Conservation (phyloP, 2,888 invertebrate species). For the Xestia xanthographa region DNA sequence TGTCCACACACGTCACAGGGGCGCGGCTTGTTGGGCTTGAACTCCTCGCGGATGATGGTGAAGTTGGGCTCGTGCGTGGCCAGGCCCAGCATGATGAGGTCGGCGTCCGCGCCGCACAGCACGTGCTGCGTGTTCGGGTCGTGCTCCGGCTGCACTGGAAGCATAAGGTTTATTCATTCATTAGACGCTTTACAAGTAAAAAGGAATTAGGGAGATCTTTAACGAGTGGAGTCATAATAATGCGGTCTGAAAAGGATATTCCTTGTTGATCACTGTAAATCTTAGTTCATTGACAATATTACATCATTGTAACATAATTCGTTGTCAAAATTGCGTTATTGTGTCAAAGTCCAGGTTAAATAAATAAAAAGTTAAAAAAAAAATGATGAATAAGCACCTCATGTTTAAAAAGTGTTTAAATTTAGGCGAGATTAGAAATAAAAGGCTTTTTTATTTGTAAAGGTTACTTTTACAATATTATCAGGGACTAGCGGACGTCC, state of each 20-base stretch:
- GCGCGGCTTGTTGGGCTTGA: conserved; percentile 98
- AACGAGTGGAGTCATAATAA: background rate
- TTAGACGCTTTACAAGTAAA: background rate
- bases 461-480: too few relatives aligned
- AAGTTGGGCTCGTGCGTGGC: conserved; percentile 99
- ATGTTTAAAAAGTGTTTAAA: too few relatives aligned
- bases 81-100: conserved; percentile 99
- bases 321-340: too few relatives aligned
- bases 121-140: conserved; percentile 99
- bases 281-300: background rate
- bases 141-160: conserved; percentile 96
- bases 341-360: too few relatives aligned
- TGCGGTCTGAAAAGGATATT: background rate
- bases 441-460: too few relatives aligned
- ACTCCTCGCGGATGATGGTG: conserved; percentile 99
- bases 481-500: too few relatives aligned
- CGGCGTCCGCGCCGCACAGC: conserved; percentile 99
- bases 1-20: conserved; percentile 99
- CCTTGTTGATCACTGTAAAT: background rate
- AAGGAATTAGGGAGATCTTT: background rate
- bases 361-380: too few relatives aligned
- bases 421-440: too few relatives aligned
- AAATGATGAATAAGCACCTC: too few relatives aligned
- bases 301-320: too few relatives aligned
- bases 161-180: background rate